Base-by-base conservation (phyloP, 1,140 invertebrate species). In the Drosophila pseudoobscura region DNA sequence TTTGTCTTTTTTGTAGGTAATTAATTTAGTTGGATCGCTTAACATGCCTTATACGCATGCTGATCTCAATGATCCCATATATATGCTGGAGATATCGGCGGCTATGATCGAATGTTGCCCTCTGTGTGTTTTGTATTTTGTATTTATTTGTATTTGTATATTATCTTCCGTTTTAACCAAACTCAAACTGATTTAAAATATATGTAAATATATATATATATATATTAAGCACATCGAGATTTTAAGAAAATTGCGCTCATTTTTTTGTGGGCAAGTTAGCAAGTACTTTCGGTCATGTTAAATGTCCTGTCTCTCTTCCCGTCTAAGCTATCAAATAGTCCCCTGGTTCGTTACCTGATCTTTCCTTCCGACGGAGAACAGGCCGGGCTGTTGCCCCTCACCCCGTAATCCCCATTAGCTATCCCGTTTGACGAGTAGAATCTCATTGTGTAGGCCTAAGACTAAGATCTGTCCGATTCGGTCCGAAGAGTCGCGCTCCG, bases 91-190 rank as follows among this genome's bases (percentile, higher is more conserved):
- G 35, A 39, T 39, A 39, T 8, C 35, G 35, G 11, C 35, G 35
- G 35, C 35, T 39, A 39, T 13, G 35, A 39, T 39, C 35, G 35
- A 11, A 11, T 39, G 29, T 39, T 39, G 73, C 47, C 54, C 46
- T 69, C 50, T 44, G 35, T 44, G 54, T 52, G 20, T 45, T 54
- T 59, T 46, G 54, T 26, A 24, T 17, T 70, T 75, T 75, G 80
- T 82, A 85, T 85, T 85, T 87, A 85, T 87, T 85, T 85, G 82
- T 85, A 87, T 87, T 85, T 85, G 82, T 68, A 87, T 87, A 87
- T 87, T 51, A 58, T 69, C 76, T 44, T 43, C 45, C 53, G 50
- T 26, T 62, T 46, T 44, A n/a, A 72, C 22, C 44, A 63, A 85
- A 80, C 59, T 65, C 49, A 70, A 70, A 56, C n/a, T 31, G 17